Conservation (phyloP, 2,797 vertebrate species). For the Pteronotus mesoamericanus region DNA sequence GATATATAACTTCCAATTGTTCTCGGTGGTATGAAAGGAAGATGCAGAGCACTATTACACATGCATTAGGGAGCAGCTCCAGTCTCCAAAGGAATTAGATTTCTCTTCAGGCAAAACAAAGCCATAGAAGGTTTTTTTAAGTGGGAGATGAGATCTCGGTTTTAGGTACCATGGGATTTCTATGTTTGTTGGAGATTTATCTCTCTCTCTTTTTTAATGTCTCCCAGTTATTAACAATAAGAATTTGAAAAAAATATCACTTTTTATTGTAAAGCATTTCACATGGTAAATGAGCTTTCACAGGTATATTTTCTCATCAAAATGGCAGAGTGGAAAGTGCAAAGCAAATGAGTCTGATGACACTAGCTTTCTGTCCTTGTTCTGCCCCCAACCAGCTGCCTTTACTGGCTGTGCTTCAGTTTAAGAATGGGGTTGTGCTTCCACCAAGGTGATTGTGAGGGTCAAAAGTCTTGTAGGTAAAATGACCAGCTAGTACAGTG, state of each 20-base stretch:
- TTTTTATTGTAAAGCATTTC: background rate
- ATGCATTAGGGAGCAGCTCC: background rate
- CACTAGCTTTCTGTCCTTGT: background rate
- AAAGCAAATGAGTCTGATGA: background rate
- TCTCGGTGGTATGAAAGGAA: background rate
- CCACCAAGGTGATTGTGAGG: background rate
- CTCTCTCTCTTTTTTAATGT: background rate
- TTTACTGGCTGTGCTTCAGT: background rate
- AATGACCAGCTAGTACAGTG: background rate
- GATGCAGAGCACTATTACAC: background rate
- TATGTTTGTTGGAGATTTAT: constrained; percentile 18
- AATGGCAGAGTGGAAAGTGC: background rate
- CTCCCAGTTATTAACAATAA: constrained; percentile 48
- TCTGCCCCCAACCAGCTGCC: background rate
- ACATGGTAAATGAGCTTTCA: background rate
- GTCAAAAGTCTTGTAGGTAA: background rate
- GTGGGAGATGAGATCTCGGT: constrained; percentile 12
- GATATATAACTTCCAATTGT: background rate
- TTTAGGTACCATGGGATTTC: constrained; percentile 43
- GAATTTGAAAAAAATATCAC: background rate
- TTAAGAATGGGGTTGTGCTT: background rate
- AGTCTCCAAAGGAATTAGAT: background rate
- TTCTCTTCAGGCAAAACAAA: background rate
- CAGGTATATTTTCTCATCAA: background rate
- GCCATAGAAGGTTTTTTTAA: background rate